phyloP scores from a whole-genome alignment of 2,888 invertebrate genomes.

The Gisinianus flammeolus region DNA sequence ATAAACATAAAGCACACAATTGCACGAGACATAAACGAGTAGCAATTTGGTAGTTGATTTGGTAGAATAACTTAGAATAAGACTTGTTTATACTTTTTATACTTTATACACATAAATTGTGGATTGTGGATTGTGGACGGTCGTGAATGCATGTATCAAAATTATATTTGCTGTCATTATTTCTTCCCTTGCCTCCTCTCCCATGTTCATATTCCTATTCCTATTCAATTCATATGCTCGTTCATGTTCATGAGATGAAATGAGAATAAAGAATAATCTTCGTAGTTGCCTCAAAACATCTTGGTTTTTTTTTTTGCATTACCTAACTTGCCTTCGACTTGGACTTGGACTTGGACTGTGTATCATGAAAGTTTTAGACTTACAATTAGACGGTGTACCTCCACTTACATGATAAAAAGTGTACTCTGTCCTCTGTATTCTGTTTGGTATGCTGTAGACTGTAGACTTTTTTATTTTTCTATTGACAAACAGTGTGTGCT shows the following conservation, averaged over 20 bases:
- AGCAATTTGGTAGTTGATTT: slow-evolving; percentile 1
- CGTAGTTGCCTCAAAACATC: no score
- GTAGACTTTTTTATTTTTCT: background rate
- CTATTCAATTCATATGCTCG: no score
- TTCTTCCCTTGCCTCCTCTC: background rate
- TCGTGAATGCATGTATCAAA: background rate
- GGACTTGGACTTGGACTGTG: background rate
- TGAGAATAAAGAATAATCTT: no score
- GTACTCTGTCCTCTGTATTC: background rate
- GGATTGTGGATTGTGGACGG: no score
- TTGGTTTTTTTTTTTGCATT: no score
- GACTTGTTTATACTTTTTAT: background rate
- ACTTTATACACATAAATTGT: no score
- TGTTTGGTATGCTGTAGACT: background rate
- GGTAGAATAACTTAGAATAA: no score
- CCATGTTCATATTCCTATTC: no score
- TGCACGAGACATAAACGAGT: no score
- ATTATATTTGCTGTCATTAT: background rate
- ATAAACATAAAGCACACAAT: background rate
- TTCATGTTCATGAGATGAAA: no score
- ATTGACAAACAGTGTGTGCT: background rate
- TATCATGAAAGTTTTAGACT: background rate
- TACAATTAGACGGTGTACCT: no score
- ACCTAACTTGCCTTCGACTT: background rate
- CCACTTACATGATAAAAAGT: no score